Evolutionary conservation across 2,797 vertebrate species (phyloP).

Genomic region (Paguma larvata): DNA sequence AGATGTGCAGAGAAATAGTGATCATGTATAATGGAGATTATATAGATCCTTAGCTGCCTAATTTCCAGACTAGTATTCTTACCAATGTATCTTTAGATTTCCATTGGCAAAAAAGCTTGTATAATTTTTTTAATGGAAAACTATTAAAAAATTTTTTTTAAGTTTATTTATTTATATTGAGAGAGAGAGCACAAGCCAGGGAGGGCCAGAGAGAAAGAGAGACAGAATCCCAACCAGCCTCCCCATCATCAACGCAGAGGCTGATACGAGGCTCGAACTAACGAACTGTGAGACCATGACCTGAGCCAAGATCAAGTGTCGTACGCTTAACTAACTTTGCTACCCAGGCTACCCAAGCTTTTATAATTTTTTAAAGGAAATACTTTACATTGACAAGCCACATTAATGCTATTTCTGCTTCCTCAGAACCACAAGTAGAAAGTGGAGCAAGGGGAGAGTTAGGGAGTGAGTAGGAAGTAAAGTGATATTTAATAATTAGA

Average conservation of each 20-base stretch:
- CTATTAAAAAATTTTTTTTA: too few species aligned
- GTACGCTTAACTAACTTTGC: too few species aligned
- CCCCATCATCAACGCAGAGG: too few species aligned
- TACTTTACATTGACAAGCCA: constrained; percentile 8
- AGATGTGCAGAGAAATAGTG: neutral
- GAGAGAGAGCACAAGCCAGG: too few species aligned
- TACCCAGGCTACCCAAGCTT: too few species aligned
- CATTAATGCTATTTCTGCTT: neutral
- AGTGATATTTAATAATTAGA: constrained; percentile 22
- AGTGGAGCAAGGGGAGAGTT: too few species aligned
- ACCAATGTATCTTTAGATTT: neutral
- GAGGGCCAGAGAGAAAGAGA: too few species aligned
- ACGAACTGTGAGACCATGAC: too few species aligned
- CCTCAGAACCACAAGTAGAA: constrained; percentile 9
- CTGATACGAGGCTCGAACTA: too few species aligned
- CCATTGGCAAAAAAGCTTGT: neutral
- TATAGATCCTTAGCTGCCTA: neutral
- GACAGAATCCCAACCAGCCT: too few species aligned
- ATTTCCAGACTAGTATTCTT: constrained; percentile 29
- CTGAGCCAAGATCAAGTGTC: too few species aligned
- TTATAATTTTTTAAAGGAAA: neutral
- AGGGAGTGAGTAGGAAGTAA: neutral
- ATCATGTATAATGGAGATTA: neutral
- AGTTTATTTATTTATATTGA: too few species aligned
- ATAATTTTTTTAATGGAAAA: neutral